Evolutionary conservation across 2,888 invertebrate species (phyloP), one percentile per base, ranked within the genome.

Genomic region (Melanostoma mellinum): DNA sequence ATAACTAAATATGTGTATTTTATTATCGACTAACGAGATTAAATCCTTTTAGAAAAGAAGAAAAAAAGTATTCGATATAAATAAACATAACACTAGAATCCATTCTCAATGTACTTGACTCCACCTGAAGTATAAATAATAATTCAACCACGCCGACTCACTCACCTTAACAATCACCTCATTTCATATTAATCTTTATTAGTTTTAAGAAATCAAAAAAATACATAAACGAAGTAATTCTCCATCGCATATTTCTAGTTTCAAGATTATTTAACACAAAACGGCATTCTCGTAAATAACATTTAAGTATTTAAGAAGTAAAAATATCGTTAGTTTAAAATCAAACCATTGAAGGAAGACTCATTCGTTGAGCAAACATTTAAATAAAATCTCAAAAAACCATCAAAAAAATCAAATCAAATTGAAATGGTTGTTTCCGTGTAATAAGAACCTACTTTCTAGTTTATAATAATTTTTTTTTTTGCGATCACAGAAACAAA

Each of bases 401-500:
- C 30, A 35, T 35, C 46, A 52, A 42, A 20, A 20, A 20, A 74
- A 48, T 60, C 55, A 60, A 71, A 77, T 76, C 67, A 77, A 77
- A 82, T 73, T 68, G 33, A 77, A 56, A 73, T 68, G 77, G 81
- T 77, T 82, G 77, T 77, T 82, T 81, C 68, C n/a, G 44, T 30
- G 53, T 67, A 58, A 63, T 63, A 30, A n/a, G n/a, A 10, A 6
- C 3, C n/a, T 10, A 2, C 3, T 46, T 48, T 50, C 36, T 38
- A 63, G 10, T 63, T 63, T 63, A 32, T 2, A 9, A 48, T 76
- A 48, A 38, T 61, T 76, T 71, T 6, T 36, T 50, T 55, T 4
- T 32, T 55, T 53, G 60, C 20, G 6, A 4, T 52, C 55, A 61
- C 3, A 40, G 6, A 56, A 48, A 48, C 5, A 52, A 10, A 40